Base-by-base conservation (phyloP, 2,797 vertebrate genomes). In the Gymnodraco acuticeps region DNA sequence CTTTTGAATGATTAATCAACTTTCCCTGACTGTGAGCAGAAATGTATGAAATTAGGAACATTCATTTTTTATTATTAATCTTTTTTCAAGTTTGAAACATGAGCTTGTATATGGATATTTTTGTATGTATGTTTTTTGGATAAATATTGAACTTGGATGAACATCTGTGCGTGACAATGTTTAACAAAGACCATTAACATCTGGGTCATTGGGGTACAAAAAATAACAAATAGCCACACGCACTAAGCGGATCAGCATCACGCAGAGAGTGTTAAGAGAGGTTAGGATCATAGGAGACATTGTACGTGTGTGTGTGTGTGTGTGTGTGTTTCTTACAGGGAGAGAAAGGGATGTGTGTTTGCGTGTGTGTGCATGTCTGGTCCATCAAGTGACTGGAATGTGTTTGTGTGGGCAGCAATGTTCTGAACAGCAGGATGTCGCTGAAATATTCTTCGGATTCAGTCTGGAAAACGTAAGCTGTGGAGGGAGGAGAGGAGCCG, bases 351-450 rank as follows among this genome's bases (percentile, higher is more conserved):
- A 38, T 38, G 33, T 38, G 33, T 38, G 33, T 38, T 7, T 54
- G 52, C 72, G 45, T 56, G 51, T 54, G 69, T 43, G 46, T 67
- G 66, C 73, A 50, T 83, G 78, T 90, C 81, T 87, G 90, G 77
- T 90, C 88, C 82, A 89, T 88, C 87, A 88, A 84, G 78, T 88
- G 85, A 89, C 72, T 88, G 92, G 92, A 93, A 94, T 94, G 93
- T 91, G 88, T 91, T 87, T 86, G 76, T 80, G 83, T 82, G 87
- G 82, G 86, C 85, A 85, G 87, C 74, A 76, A 75, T 75, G 83
- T 69, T 78, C 77, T 33, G 75, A 90, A 63, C 90, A 93, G 88
- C 89, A 51, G 84, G 88, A 68, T 20, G 33, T 52, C 79, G 3
- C 71, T 61, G 78, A 90, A 82, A 81, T 85, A 74, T 88, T 86